phyloP scores from a whole-genome alignment of 1,140 invertebrate species.

The Trypoxylus dichotomus region DNA sequence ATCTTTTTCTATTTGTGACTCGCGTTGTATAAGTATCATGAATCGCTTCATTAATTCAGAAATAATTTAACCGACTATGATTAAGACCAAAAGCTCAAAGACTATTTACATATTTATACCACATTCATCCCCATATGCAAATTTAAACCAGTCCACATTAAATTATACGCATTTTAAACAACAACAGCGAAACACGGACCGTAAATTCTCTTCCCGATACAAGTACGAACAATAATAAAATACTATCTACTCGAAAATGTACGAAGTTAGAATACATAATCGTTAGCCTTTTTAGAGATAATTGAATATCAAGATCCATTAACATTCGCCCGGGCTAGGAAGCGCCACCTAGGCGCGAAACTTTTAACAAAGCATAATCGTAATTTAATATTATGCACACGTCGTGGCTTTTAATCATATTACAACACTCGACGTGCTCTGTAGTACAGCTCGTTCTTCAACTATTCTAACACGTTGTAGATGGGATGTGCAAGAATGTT shows the following conservation, averaged over 20 bases:
- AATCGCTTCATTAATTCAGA: too few relatives aligned
- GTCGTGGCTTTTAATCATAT: not conserved
- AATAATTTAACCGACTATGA: too few relatives aligned
- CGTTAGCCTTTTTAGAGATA: not conserved
- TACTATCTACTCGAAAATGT: not conserved
- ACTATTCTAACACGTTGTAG: not conserved
- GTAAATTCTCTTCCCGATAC: not conserved
- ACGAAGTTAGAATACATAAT: not conserved
- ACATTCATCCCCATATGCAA: too few relatives aligned
- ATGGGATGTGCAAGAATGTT: too few relatives aligned
- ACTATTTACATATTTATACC: too few relatives aligned
- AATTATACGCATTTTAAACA: too few relatives aligned
- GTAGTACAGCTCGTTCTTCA: not conserved
- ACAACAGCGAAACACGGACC: too few relatives aligned
- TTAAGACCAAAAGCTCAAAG: too few relatives aligned
- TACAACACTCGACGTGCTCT: not conserved
- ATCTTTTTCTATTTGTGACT: too few relatives aligned
- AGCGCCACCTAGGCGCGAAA: not conserved
- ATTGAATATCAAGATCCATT: constrained; percentile 4
- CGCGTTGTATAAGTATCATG: too few relatives aligned
- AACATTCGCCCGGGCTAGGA: not conserved
- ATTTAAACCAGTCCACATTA: too few relatives aligned
- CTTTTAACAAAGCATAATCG: not conserved
- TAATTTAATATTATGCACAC: constrained; percentile 7
- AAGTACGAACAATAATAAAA: not conserved